Base-by-base conservation (phyloP, 2,888 invertebrate genomes). In the Colletes collaris region DNA sequence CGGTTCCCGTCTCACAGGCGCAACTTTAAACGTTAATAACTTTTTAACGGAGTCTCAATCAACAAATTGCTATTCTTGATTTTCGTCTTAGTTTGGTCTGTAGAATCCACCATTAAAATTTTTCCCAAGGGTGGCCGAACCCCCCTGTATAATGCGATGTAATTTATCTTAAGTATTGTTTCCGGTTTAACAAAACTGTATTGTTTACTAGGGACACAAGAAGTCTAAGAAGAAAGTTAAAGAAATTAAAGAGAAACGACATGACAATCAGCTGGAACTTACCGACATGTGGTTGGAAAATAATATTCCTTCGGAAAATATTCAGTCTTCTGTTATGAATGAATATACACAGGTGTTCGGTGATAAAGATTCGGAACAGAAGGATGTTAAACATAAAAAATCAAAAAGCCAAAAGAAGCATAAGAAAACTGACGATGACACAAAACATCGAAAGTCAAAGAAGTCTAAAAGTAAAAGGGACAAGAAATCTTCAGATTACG, bases 401-500 rank as follows among this genome's bases (percentile, higher is more conserved):
- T 79, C 82, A 84, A 93, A 93, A 58, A 94, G 93, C 69, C 82
- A 84, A n/a, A 91, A 91, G 52, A 93, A 93, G 80, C 81, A 84
- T 63, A 87, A 87, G 59, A 91, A 92, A 83, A 84, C 89, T 55
- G 86, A 82, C 7, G 85, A 90, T 71, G 86, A 91, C 76, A 81
- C 84, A 75, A 89, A 92, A 88, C 90, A 91, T 82, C 93, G 93
- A 81, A 94, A 93, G 89, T 94, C 93, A 66, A 93, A 92, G 81
- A 91, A 90, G 66, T 82, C 87, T 69, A 93, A 93, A 85, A 92
- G 91, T 60, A 94, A 93, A 90, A 94, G 94, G 81, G 93, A 92
- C 86, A 94, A 93, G 83, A 96, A 95, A 90, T 94, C 94, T 66
- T 94, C 95, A 49, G 98, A 97, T 66, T 98, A 98, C 90, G 98